phyloP scores from a whole-genome alignment of 2,888 invertebrate genomes.

The Lasioglossum villosulum region DNA sequence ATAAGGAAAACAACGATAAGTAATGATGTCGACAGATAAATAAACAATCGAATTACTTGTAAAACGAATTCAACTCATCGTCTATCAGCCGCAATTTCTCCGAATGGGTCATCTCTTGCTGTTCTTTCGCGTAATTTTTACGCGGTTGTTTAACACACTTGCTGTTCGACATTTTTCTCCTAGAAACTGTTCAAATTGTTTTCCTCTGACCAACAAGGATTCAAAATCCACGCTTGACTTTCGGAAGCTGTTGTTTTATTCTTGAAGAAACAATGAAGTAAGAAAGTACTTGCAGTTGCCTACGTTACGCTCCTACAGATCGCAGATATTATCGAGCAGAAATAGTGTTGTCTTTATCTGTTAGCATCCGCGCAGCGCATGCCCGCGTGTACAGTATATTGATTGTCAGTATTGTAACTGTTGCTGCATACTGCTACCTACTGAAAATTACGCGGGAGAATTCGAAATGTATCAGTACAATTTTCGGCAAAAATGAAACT shows the following conservation, averaged over 20 bases:
- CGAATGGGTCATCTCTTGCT: constrained; percentile 82
- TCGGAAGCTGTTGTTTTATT: background rate
- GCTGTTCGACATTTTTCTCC: constrained; percentile 75
- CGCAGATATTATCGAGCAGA: constrained; percentile 59
- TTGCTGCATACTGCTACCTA: background rate
- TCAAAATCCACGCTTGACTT: background rate
- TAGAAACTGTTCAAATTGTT: background rate
- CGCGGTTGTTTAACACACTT: constrained; percentile 80
- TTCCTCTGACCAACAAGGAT: background rate
- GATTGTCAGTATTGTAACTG: constrained; percentile 43
- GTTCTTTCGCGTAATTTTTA: constrained; percentile 80
- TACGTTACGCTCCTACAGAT: background rate
- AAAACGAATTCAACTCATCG: constrained; percentile 82
- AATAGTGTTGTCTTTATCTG: background rate
- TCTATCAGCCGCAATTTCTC: constrained; percentile 83
- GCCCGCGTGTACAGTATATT: constrained; percentile 61
- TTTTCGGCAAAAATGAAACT: background rate
- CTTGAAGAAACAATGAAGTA: constrained; percentile 18
- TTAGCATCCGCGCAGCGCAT: constrained; percentile 42
- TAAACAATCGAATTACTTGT: constrained; percentile 77
- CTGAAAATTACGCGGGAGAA: constrained; percentile 41
- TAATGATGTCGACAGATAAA: background rate
- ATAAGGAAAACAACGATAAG: background rate
- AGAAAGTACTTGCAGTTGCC: background rate
- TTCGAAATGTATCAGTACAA: background rate